Base-by-base conservation (phyloP, 92 coral and sea anemone genomes). In the Montipora capitata region DNA sequence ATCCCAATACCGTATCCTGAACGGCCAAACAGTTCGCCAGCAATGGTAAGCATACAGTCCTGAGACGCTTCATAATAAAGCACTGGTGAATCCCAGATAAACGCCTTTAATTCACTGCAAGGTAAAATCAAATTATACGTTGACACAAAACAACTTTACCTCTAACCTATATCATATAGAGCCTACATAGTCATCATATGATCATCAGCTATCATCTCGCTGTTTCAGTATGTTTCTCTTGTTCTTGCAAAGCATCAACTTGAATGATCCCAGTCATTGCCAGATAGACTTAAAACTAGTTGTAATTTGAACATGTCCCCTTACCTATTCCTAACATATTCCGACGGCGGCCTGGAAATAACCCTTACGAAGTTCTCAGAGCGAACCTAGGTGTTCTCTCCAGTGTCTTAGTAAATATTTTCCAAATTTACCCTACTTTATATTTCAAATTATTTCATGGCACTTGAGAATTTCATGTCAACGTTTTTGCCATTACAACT, bases 31-130 rank as follows among this genome's bases (percentile, higher is more conserved):
- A 97, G 85, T 62, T 97, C 99, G 0, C 99, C 99, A n/a, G 99
- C 99, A 12, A 96, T 96, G 1, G 99, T 96, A 15, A 97, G 92
- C 4, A 78, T 66, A 68, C 99, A 97, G 85, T 97, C 96, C 79
- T 90, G 92, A 4, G 99, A 97, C 20, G 99, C 93, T 84, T 96
- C 98, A 81, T 97, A 96, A 86, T 92, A 97, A 69, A 97, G 74
- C 45, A 96, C 93, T 3, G 99, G 98, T 0, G 99, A 97, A 79
- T 97, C 99, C 99, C 99, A 97, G 74, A 97, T 97, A 80, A 97
- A 97, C 27, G 99, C 99, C 77, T 84, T 87, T 2, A 97, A 89
- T 59, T 97, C 95, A 27, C 99, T 97, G 80, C 2, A 74, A 74
- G 43, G 41, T 20, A 78, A 1, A 51, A 20, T n/a, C 6, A 20